These are phyloP conservation scores for Limosa lapponica DNA, from an alignment of 2,797 vertebrate genomes.

Conservation along the genomic window DNA sequence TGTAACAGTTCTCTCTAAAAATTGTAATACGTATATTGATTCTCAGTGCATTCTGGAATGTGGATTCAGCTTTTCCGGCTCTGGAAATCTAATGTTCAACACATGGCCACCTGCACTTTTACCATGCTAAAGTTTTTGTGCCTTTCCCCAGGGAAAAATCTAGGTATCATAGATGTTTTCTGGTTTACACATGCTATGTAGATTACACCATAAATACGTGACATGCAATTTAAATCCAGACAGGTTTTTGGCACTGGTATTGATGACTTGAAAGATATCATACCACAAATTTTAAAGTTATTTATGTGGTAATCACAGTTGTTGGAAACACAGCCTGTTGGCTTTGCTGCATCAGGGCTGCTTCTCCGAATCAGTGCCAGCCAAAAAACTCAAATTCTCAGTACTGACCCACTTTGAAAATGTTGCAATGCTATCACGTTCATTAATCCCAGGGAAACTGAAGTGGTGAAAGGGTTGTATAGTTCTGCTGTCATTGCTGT, in stretches of 20 bases:
- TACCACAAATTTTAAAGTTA: background rate
- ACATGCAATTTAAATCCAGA: background rate
- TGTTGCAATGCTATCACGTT: background rate
- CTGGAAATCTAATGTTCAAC: conserved; percentile 55
- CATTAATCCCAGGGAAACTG: background rate
- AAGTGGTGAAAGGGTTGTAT: background rate
- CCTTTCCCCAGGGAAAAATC: conserved; percentile 2
- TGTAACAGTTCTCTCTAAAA: conserved; percentile 29
- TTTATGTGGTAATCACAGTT: background rate
- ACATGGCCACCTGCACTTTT: conserved; percentile 33
- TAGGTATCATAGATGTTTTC: background rate
- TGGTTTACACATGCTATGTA: conserved; percentile 25
- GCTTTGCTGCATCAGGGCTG: background rate
- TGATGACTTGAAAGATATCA: conserved; percentile 2
- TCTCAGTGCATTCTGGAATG: conserved; percentile 45
- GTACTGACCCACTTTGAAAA: background rate
- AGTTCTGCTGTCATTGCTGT: conserved; percentile 7
- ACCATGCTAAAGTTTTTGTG: background rate
- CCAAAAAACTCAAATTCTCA: background rate
- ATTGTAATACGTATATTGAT: conserved; percentile 43
- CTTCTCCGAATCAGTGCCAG: background rate
- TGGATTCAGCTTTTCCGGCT: conserved; percentile 20
- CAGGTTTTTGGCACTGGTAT: background rate
- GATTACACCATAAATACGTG: background rate
- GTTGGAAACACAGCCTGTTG: background rate